Base-by-base conservation (phyloP, 2,888 invertebrate species). In the Dendrolimus pini region DNA sequence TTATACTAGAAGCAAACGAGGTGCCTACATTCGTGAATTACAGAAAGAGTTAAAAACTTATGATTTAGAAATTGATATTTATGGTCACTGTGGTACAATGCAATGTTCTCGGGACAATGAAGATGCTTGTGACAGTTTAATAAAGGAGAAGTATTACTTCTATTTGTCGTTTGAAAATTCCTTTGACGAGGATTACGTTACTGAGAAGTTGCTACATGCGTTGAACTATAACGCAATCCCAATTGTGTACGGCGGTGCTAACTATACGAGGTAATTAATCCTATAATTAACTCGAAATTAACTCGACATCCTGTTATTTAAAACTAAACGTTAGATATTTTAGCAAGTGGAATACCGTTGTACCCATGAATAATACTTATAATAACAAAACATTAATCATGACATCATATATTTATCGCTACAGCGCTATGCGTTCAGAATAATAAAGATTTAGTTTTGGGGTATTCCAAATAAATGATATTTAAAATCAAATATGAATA, bases 191-290 rank as follows among this genome's bases (percentile, higher is more conserved):
- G 78, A 83, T 63, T 85, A 83, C 58, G 80, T 78, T 3, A 83
- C 84, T 0, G 81, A 82, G 58, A 81, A 82, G 60, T 59, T 82
- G 9, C 59, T 80, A 14, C 72, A 68, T 42, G 78, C 89, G 9
- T 70, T 91, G 54, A 85, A 92, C 66, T 90, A 92, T 75, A 85
- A 92, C 67, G 86, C 93, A 13, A 79, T 94, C 7, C 94, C 94
- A 1, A 89, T 94, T 14, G 94, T 93, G 9, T 93, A 92, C 84
- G 94, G 94, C 7, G 92, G 91, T 12, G 92, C 92, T 57, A 91
- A 93, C 77, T 94, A 94, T 74, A 76, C 71, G 13, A 75, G 80
- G 80, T 82, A 65, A 55, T 12, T 55, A 47, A 47, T 41, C n/a
- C 42, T 18, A 42, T 57, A 9, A 52, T 42, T 1, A 0, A 30